Base-by-base conservation (phyloP, 1,140 invertebrate genomes). In the Teleogryllus occipitalis region DNA sequence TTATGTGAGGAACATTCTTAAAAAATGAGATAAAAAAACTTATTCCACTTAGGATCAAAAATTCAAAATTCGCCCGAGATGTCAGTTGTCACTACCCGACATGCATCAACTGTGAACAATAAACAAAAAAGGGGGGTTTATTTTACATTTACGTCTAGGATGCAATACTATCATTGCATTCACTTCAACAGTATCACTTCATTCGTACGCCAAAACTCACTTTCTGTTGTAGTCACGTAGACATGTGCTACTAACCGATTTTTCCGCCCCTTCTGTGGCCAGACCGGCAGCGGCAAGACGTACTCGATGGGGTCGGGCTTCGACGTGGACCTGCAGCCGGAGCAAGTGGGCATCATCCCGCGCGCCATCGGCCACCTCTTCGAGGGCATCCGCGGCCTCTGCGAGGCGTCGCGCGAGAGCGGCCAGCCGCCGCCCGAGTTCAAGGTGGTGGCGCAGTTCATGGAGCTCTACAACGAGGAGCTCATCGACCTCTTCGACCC, bases 271-370 rank as follows among this genome's bases (percentile, higher is more conserved):
- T 14, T 46, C 7, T 14, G 39, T 76, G 84, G 83, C 76, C 84
- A 97, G 91, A 98, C 97, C 75, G 97, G 97, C 0, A 96, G 95
- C 27, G 98, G 98, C 0, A 99, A 99, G 89, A 99, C 98, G 0
- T 98, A 97, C 85, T 97, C 97, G 0, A 99, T 99, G 98, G 98
- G 98, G 27, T 99, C 97, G 8, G 97, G 96, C 0, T 98, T 99
- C 86, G 97, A 99, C 83, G 90, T 96, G 7, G 93, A 94, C 80
- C 85, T 91, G 8, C 88, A 89, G 39, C 90, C 92, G 7, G 90
- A 93, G 80, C 90, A 93, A 81, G 88, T 92, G 77, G 97, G 98
- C 6, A 97, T 99, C 81, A 96, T 99, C 82, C 97, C 97, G 0
- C 90, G 98, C 80, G 97, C 97, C 8, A 95, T 99, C 72, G 89